Evolutionary conservation across 2,797 vertebrate species (phyloP).

Genomic region (Catamblyrhynchus diadema): DNA sequence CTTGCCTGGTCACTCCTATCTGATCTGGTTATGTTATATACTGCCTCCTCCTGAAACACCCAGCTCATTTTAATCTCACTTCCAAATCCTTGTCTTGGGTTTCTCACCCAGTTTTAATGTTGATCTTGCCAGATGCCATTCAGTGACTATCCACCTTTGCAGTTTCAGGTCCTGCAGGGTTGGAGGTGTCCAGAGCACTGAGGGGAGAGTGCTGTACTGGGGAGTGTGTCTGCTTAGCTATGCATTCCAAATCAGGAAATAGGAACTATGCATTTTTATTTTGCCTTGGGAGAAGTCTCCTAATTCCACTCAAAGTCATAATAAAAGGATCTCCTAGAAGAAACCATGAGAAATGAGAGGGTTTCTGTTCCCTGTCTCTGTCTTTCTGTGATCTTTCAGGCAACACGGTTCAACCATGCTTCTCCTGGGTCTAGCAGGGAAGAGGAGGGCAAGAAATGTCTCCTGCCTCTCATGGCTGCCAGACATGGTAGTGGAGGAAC

Average conservation of each 20-base stretch:
- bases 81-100: not conserved
- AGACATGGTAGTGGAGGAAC: not conserved
- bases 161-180: not conserved
- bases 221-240: not conserved
- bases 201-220: not conserved
- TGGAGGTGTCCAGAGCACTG: not conserved
- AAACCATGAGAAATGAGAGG: not conserved
- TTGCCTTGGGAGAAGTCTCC: not conserved
- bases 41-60: not conserved
- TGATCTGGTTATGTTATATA: not conserved
- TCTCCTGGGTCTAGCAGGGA: not conserved
- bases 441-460: rapidly evolving
- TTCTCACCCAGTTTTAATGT: not conserved
- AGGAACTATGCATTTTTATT: not conserved
- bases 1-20: not conserved
- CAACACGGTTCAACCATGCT: rapidly evolving
- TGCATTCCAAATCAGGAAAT: not conserved
- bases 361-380: not conserved
- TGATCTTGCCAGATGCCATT: not conserved
- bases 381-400: not conserved
- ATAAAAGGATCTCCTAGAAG: not conserved
- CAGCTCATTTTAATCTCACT: not conserved
- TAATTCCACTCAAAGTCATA: not conserved
- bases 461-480: not conserved
- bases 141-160: not conserved